Conservation (phyloP, 1,140 invertebrate species). For the Sarcophaga peregrina region DNA sequence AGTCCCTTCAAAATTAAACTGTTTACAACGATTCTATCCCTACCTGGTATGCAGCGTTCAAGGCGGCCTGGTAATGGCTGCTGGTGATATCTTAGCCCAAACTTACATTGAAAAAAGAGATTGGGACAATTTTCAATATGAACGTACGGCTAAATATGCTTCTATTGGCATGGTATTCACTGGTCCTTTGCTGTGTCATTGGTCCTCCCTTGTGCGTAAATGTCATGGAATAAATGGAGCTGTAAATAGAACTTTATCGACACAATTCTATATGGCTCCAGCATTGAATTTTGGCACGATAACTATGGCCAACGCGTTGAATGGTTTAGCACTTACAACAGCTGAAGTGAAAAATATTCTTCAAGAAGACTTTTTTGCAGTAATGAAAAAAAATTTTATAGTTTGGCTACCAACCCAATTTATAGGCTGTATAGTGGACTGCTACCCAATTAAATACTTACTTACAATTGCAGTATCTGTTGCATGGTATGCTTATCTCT, state of each 20-base stretch:
- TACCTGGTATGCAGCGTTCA: background rate
- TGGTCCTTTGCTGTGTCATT: background rate
- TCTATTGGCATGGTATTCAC: background rate
- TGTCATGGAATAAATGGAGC: background rate
- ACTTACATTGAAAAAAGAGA: background rate
- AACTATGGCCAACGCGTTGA: background rate
- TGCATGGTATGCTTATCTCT: background rate
- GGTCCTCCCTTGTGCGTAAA: background rate
- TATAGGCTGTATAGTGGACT: background rate
- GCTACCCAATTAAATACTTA: background rate
- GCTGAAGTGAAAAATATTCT: background rate
- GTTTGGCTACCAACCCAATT: background rate
- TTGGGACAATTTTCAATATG: background rate
- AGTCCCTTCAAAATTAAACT: background rate
- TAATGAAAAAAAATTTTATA: background rate
- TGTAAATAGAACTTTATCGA: background rate
- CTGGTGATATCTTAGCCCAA: background rate
- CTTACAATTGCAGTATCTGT: background rate
- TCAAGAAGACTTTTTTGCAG: background rate
- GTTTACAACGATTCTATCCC: background rate
- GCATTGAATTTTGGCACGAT: background rate
- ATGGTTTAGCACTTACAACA: background rate
- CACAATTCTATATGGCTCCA: background rate
- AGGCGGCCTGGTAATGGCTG: background rate
- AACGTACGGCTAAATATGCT: background rate